Evolutionary conservation across 2,888 invertebrate species (phyloP).

Genomic region (Harpagoxenus sublaevis): DNA sequence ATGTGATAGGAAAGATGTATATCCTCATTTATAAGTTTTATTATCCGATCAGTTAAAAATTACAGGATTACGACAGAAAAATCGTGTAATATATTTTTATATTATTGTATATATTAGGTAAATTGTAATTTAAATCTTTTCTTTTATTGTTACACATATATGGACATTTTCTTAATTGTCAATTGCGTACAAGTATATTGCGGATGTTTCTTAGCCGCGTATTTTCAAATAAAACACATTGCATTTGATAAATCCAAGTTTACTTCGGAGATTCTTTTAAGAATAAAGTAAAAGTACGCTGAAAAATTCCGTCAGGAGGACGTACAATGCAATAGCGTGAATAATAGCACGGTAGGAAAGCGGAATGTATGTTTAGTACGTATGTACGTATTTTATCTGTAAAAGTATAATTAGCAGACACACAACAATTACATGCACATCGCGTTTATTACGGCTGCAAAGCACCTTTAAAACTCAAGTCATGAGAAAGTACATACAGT

Average conservation of each 20-base stretch:
- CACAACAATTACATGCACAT: conserved; percentile 38
- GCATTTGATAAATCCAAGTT: background rate
- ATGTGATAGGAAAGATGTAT: background rate
- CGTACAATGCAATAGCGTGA: background rate
- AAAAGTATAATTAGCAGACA: conserved; percentile 15
- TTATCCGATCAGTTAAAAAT: background rate
- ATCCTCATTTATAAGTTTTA: background rate
- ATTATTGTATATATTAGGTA: background rate
- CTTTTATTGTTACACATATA: background rate
- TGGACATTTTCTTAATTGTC: background rate
- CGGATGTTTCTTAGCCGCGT: background rate
- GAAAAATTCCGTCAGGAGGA: background rate
- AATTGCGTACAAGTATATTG: background rate
- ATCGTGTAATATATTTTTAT: background rate
- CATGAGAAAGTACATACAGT: conserved; percentile 33
- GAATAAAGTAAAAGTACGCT: background rate
- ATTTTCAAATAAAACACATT: background rate
- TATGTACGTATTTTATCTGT: conserved; percentile 5
- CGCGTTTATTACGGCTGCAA: conserved; percentile 19
- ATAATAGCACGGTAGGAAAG: conserved; percentile 28
- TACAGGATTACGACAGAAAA: background rate
- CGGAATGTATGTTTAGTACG: background rate
- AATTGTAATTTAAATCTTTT: background rate
- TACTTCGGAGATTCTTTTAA: background rate
- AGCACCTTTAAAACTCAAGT: conserved; percentile 16